These are phyloP conservation scores for Microdon myrmicae DNA, from an alignment of 2,888 invertebrate species.

Conservation along the genomic window DNA sequence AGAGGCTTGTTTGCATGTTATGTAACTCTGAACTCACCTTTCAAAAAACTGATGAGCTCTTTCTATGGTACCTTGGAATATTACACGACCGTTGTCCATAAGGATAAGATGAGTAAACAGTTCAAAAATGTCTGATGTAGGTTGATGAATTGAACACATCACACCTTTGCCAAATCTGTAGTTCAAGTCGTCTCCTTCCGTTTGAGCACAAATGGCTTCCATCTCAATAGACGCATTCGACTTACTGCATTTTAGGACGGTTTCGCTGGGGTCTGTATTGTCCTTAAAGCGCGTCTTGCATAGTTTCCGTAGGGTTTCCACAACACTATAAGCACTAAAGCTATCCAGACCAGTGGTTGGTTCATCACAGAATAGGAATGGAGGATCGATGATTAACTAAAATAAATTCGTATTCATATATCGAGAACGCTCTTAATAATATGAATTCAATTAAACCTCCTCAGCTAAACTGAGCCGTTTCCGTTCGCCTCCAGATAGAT, in stretches of 20 bases:
- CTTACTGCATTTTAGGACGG: constrained; percentile 54
- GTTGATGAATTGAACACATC: constrained; percentile 91
- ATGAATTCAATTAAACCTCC: constrained; percentile 70
- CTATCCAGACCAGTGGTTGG: constrained; percentile 94
- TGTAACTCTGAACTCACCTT: constrained; percentile 68
- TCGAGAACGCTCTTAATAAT: constrained; percentile 6
- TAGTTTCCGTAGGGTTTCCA: constrained; percentile 75
- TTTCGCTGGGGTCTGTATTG: constrained; percentile 57
- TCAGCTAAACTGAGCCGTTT: constrained; percentile 88
- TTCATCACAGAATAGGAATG: constrained; percentile 91
- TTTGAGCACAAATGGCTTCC: constrained; percentile 55
- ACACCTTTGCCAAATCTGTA: constrained; percentile 72
- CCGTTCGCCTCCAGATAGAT: constrained; percentile 89
- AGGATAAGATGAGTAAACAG: constrained; percentile 83
- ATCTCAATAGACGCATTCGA: constrained; percentile 61
- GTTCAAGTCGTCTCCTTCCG: constrained; percentile 57
- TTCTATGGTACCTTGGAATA: constrained; percentile 80
- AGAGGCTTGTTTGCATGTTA: too few relatives aligned
- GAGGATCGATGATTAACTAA: constrained; percentile 86
- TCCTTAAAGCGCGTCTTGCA: constrained; percentile 66
- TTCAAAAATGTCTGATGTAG: constrained; percentile 85
- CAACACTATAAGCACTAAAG: constrained; percentile 84
- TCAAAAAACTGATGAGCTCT: constrained; percentile 77
- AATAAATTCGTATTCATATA: constrained; percentile 3
- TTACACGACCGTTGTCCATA: constrained; percentile 80